Conservation (phyloP, 2,888 invertebrate genomes). For the Elaeidobius kamerunicus region DNA sequence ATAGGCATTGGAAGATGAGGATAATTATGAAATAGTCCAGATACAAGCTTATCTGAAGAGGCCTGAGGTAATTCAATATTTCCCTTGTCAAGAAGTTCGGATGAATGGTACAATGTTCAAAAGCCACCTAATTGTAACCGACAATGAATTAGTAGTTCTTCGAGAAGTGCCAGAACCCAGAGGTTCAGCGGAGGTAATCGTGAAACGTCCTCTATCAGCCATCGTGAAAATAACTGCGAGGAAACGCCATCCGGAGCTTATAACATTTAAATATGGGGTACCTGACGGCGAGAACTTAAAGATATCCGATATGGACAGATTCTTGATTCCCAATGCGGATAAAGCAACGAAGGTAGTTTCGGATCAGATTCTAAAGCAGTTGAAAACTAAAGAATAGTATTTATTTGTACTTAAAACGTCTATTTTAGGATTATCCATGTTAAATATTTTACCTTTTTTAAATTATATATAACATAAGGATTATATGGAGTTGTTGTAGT, state of each 20-base stretch:
- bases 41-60: slow-evolving; percentile 78
- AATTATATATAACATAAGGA: no score
- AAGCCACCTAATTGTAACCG: slow-evolving; percentile 83
- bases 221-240: slow-evolving; percentile 97
- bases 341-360: slow-evolving; percentile 88
- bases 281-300: slow-evolving; percentile 75
- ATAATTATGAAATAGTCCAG: slow-evolving; percentile 75
- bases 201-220: slow-evolving; percentile 81
- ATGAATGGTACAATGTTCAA: slow-evolving; percentile 85
- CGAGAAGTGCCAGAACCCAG: slow-evolving; percentile 73
- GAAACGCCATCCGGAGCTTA: slow-evolving; percentile 90
- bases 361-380: slow-evolving; percentile 75
- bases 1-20: slow-evolving; percentile 54
- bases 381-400: slow-evolving; percentile 43
- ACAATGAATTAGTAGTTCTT: slow-evolving; percentile 81
- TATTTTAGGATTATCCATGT: slow-evolving; percentile 1
- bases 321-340: slow-evolving; percentile 87
- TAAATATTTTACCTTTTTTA: no score
- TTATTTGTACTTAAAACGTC: slow-evolving; percentile 4
- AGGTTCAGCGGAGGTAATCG: slow-evolving; percentile 81
- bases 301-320: slow-evolving; percentile 88
- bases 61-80: slow-evolving; percentile 80
- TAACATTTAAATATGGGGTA: slow-evolving; percentile 94
- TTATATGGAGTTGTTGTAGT: no score
- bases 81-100: slow-evolving; percentile 90